These are phyloP conservation scores for Neosilurus hyrtlii DNA, from an alignment of 2,797 vertebrate genomes.

Conservation along the genomic window DNA sequence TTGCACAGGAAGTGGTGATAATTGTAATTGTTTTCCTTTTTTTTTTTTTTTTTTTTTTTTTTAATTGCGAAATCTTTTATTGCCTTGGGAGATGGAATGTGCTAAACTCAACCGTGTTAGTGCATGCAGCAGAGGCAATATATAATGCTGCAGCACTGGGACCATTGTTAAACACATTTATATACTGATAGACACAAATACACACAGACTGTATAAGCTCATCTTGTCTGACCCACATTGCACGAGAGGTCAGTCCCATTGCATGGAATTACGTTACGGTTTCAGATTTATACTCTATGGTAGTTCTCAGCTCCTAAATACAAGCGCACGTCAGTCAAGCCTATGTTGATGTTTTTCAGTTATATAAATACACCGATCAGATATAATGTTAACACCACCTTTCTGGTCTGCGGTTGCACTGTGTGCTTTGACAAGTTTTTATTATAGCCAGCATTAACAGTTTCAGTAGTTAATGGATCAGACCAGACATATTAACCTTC, in stretches of 20 bases:
- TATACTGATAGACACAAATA: conserved; percentile 8
- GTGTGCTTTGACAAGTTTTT: no score
- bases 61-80: conserved; percentile 37
- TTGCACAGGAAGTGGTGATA: conserved; percentile 50
- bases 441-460: no score
- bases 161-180: conserved; percentile 51
- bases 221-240: conserved; percentile 38
- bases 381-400: no score
- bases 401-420: no score
- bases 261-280: conserved; percentile 15
- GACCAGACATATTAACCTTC: no score
- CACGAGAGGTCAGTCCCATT: conserved; percentile 32
- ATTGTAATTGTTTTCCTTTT: conserved; percentile 31
- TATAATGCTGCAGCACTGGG: conserved; percentile 53
- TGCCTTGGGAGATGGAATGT: conserved; percentile 34
- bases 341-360: not conserved
- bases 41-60: conserved; percentile 18
- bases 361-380: no score
- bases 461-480: no score
- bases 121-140: conserved; percentile 54
- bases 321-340: not conserved
- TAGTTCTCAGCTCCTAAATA: conserved; percentile 9
- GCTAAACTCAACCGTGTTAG: conserved; percentile 48
- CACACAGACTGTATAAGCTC: conserved; percentile 31
- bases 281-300: conserved; percentile 4